phyloP scores from a whole-genome alignment of 2,113 vertebrate species.

The Heptranchias perlo region DNA sequence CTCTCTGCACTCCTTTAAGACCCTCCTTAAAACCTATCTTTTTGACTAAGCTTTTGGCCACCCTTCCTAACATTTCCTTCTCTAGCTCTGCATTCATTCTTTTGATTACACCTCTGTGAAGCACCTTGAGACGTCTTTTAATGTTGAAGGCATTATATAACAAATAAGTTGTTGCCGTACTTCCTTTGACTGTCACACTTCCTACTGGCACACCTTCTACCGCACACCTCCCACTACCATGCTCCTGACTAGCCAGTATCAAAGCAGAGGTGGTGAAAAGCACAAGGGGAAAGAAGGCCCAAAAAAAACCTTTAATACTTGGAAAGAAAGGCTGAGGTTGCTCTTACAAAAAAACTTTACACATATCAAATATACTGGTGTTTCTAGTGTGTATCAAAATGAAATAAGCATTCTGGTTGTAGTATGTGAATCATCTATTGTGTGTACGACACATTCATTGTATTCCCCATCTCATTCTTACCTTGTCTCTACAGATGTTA shows the following conservation, averaged over 20 bases:
- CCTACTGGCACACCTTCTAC: background rate
- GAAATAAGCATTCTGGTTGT: background rate
- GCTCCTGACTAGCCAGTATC: background rate
- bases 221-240: background rate
- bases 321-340: background rate
- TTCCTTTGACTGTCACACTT: background rate
- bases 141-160: no score
- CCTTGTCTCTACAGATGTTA: conserved; percentile 71
- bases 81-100: no score
- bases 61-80: no score
- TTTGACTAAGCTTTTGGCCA: no score
- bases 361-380: background rate
- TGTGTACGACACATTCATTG: background rate
- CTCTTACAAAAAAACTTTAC: background rate
- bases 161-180: no score
- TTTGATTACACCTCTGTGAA: no score
- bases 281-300: background rate
- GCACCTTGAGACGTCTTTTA: no score
- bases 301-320: background rate
- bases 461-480: conserved; percentile 33
- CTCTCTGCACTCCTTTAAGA: no score
- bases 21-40: no score
- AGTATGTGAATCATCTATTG: background rate
- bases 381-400: background rate
- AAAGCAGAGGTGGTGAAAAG: background rate